Percentiles rank a stretch among this genome's conserved stretches.
These are phyloP conservation scores for Uria lomvia DNA, from an alignment of 2,113 vertebrate species.

Conservation along the genomic window DNA sequence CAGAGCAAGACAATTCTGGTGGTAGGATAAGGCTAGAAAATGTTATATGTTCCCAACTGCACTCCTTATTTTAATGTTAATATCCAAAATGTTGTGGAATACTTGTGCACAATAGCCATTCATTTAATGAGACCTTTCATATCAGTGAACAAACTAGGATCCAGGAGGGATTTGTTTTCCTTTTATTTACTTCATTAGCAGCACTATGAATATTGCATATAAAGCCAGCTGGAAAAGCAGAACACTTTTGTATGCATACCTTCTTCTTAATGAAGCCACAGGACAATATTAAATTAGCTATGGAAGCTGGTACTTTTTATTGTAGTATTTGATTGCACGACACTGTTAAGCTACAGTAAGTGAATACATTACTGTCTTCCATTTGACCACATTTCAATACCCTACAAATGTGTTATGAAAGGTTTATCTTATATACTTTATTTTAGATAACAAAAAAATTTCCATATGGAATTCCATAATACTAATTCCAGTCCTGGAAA, in stretches of 20 bases:
- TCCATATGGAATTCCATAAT: neutral
- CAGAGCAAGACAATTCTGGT: neutral
- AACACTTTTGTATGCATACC: neutral
- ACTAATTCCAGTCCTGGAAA: neutral
- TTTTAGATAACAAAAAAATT: neutral
- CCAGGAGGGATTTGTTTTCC: neutral
- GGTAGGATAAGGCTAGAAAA: neutral
- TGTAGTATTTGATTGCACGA: neutral
- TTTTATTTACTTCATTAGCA: slow-evolving; percentile 49
- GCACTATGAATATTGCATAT: neutral
- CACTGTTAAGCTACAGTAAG: neutral
- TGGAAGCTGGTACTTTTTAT: neutral
- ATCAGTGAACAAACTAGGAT: neutral
- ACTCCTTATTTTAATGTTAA: neutral
- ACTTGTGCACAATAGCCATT: neutral
- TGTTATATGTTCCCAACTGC: neutral
- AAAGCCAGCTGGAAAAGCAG: neutral
- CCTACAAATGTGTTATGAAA: neutral
- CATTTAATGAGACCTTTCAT: slow-evolving; percentile 25
- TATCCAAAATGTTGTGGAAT: neutral
- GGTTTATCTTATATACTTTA: neutral
- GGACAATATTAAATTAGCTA: neutral
- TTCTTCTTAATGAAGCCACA: slow-evolving; percentile 31
- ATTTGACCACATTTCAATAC: neutral
- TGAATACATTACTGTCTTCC: neutral